Evolutionary conservation across 1,140 invertebrate species (phyloP), one percentile per base, ranked within the genome.

Genomic region (Scaptodrosophila lebanonensis): DNA sequence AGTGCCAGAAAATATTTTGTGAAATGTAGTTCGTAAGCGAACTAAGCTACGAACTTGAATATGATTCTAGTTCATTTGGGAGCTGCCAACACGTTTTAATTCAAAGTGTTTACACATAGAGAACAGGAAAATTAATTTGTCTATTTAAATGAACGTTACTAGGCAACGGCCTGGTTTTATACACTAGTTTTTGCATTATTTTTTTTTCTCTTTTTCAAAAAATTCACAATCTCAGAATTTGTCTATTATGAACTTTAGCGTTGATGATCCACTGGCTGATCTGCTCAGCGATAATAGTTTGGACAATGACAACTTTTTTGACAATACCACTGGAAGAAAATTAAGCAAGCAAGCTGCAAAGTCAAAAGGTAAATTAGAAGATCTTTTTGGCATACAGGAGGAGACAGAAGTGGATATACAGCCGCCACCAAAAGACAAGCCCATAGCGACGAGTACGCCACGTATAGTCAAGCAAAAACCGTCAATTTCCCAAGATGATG

Each of bases 241-340:
- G 35, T 33, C 12, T 33, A 40, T 0, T 2, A 86, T 86, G 83
- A 79, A 85, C 39, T 86, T 86, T 15, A 87, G 85, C 58, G 73
- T 73, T 13, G 82, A 88, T 32, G 87, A 88, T 67, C 84, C 86
- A 3, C 54, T 88, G 9, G 87, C 82, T 1, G 87, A 88, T 48
- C 42, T 88, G 13, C 70, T 88, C 2, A 88, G 87, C 32, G 88
- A 89, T 43, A 88, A 87, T 43, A 89, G 88, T 27, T 73, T 88
- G 43, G 88, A 89, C 47, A 88, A 89, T 51, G 88, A 89, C 48
- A 89, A 85, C 57, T 89, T 89, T 51, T 89, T 89, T 16, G 88
- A 89, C 1, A 66, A 60, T 3, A 84, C 87, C 9, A 20, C 51
- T 2, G 87, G 61, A 1, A 52, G 17, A 6, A 30, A 16, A 2